A percentile compares a stretch with the other conserved stretches of the same genome.
phyloP scores from a whole-genome alignment of 1,140 invertebrate genomes.

The Cheumatopsyche charites region DNA sequence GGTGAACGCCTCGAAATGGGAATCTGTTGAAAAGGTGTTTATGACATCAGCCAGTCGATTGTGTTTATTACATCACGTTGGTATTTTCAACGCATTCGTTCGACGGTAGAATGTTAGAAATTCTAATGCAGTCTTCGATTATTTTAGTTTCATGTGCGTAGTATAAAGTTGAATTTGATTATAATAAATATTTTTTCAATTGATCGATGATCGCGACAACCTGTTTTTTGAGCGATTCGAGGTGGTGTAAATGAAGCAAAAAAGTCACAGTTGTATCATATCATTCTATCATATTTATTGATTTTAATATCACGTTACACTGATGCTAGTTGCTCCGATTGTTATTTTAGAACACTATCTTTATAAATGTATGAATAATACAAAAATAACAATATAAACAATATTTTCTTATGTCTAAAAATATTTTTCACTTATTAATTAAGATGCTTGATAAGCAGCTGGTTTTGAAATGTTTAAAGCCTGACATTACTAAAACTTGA shows the following conservation, averaged over 20 bases:
- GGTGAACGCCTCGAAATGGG: constrained; percentile 19
- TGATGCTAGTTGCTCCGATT: neutral
- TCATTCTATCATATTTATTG: constrained; percentile 6
- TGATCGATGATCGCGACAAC: too few species aligned
- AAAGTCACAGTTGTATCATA: too few species aligned
- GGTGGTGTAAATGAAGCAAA: too few species aligned
- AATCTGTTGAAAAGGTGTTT: constrained; percentile 9
- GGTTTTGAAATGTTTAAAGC: constrained; percentile 7
- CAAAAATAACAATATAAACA: constrained; percentile 26
- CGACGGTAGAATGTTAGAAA: too few species aligned
- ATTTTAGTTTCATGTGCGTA: too few species aligned
- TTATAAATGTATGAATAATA: constrained; percentile 22
- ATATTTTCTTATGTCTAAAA: constrained; percentile 14
- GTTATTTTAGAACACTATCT: neutral
- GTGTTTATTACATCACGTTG: constrained; percentile 3
- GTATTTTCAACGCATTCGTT: too few species aligned
- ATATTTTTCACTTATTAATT: constrained; percentile 12
- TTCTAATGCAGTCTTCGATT: too few species aligned
- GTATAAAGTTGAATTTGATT: too few species aligned
- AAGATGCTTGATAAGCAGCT: too few species aligned
- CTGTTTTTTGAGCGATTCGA: too few species aligned
- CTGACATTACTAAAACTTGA: neutral
- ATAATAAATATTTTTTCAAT: too few species aligned
- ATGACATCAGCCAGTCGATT: constrained; percentile 6
- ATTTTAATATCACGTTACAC: constrained; percentile 17